Evolutionary conservation across 2,113 vertebrate genomes (phyloP), one percentile per base, ranked within the genome.

Genomic region (Capricornis sumatraensis): DNA sequence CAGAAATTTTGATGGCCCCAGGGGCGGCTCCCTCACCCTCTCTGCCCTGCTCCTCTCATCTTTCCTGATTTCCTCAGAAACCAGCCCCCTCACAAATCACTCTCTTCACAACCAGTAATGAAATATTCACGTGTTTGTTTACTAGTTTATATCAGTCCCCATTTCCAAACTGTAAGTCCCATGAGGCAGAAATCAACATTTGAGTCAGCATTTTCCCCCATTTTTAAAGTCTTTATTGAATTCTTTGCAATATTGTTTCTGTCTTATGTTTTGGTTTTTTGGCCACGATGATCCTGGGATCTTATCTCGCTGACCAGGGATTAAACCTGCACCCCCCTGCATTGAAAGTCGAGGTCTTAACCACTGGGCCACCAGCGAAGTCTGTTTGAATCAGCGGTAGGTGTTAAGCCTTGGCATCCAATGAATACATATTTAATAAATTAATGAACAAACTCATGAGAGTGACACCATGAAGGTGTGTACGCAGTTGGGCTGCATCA

Each of bases 261-360:
- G 64, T 67, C 33, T 36, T 67, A 67, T 36, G 8, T 67, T 67
- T 21, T 10, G 2, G 4, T 36, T 36, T 36, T 71, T 36, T 36
- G 64, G n/a, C n/a, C 33, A 21, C 0, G 0, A 40, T 2, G 1
- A 71, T 36, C 36, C n/a, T 40, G 5, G 67, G 67, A 76, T 76
- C 71, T 76, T 76, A 43, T 13, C 11, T 76, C 36, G 2, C 36
- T 76, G 71, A 76, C 71, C 71, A 76, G 71, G 36, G 71, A 76
- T 14, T 27, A 7, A 43, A 27, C 36, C 11, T 76, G 23, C 6
- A 43, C 23, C 23, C 19, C 19, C 1, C 71, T 27, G 36, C 36
- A 25, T 4, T 76, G 71, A 23, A 43, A 43, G 71, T 25, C 0
- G 1, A 43, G 23, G 12, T 76, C 40, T 43, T 76, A 76, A 76